phyloP scores from a whole-genome alignment of 2,797 vertebrate species.

The Enteromius trimaculatus region DNA sequence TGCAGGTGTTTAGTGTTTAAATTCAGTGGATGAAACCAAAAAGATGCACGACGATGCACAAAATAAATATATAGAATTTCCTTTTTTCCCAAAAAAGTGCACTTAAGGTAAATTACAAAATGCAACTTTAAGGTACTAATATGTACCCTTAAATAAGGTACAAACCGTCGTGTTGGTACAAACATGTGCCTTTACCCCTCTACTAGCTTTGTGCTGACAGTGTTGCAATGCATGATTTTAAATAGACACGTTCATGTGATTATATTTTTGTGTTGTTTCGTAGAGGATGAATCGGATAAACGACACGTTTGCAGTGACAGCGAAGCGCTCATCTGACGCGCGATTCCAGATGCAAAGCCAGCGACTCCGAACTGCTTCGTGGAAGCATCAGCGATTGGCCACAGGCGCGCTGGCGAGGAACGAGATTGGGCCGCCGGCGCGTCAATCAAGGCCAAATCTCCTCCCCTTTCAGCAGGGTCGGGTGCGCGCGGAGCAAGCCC shows the following conservation, averaged over 20 bases:
- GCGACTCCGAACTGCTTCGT: conserved; percentile 58
- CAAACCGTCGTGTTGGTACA: background rate
- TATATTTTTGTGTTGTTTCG: background rate
- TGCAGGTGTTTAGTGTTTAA: background rate
- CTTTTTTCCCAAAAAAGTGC: background rate
- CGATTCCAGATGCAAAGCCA: conserved; percentile 63
- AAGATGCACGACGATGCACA: background rate
- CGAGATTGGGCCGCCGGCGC: conserved; percentile 52
- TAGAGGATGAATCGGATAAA: background rate
- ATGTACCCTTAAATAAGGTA: background rate
- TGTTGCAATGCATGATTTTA: background rate
- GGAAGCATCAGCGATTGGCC: conserved; percentile 38
- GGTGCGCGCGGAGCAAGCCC: conserved; percentile 80
- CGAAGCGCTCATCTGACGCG: conserved; percentile 60
- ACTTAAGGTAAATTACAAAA: background rate
- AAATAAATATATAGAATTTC: background rate
- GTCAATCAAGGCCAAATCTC: conserved; percentile 58
- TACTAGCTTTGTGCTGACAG: background rate
- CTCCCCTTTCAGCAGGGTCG: conserved; percentile 74
- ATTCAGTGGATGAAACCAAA: conserved; percentile 28
- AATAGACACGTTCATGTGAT: background rate
- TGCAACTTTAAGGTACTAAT: background rate
- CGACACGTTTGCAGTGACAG: background rate
- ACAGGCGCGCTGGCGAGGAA: background rate
- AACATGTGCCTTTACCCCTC: background rate